Evolutionary conservation across 2,888 invertebrate genomes (phyloP), one percentile per base, ranked within the genome.

Genomic region (Salticus scenicus): DNA sequence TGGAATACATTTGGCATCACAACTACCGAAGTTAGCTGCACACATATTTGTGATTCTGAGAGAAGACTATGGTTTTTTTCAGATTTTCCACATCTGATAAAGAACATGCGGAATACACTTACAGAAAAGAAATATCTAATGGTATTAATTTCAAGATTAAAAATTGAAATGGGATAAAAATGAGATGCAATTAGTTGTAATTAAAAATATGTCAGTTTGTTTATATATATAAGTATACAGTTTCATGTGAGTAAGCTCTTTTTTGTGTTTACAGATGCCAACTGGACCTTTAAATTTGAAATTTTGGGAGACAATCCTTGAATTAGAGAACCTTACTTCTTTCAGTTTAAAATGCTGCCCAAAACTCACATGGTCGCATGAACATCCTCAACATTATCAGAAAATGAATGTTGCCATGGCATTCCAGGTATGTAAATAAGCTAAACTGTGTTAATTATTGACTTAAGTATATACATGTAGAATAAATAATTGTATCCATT

Each of bases 51-150:
- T 41, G 70, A 70, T 41, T 20, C 70, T 10, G 28, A n/a, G 14
- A 69, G 67, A 69, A 30, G 8, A 12, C 20, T 69, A n/a, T 69
- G 33, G 67, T 69, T 69, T 33, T 0, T 70, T 41, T 70, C 70
- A 24, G 70, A 70, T 41, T 70, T 70, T 24, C 70, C 70, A 1
- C 70, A 70, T 7, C 7, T 70, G 8, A 20, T 70, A 7, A 70
- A 70, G 24, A 70, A 33, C 24, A 8, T 41, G 0, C 20, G 70
- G 41, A 70, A 70, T 20, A 0, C 42, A 7, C n/a, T 41, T 24
- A 33, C 33, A 12, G 31, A 41, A 10, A 41, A 70, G 2, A 37
- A 70, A 41, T 0, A 41, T 0, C 4, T 33, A 10, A 17, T 37
- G 14, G 70, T 20, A 41, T 12, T 5, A 41, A 24, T 8, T 12